phyloP scores from a whole-genome alignment of 92 coral and sea anemone species.

The Micromussa lordhowensis region DNA sequence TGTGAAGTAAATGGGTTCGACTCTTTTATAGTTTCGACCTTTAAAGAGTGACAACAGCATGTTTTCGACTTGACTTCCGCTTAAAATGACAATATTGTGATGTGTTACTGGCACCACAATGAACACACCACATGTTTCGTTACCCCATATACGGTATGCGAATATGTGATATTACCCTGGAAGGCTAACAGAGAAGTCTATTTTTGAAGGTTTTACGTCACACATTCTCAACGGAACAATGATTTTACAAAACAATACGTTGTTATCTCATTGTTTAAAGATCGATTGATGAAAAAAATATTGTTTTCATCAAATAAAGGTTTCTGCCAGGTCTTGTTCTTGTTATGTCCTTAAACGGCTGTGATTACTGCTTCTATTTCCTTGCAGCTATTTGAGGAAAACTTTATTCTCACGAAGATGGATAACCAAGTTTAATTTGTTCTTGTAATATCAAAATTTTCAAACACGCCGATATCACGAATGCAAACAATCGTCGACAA shows the following conservation, averaged over 20 bases:
- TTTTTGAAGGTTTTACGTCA: neutral
- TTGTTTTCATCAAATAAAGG: neutral
- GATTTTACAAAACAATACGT: neutral
- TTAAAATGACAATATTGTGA: neutral
- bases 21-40: neutral
- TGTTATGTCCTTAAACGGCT: neutral
- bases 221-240: constrained; percentile 7
- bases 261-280: neutral
- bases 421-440: neutral
- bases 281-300: neutral
- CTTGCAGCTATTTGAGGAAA: neutral
- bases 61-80: constrained; percentile 1
- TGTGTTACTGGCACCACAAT: neutral
- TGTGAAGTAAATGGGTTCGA: neutral
- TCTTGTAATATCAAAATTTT: too few species aligned
- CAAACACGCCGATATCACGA: too few species aligned
- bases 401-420: neutral
- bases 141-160: constrained; percentile 25
- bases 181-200: neutral
- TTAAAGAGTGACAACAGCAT: neutral
- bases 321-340: neutral
- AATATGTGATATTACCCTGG: constrained; percentile 11
- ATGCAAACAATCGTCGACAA: too few species aligned
- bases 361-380: neutral
- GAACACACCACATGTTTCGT: neutral